These are phyloP conservation scores for Stegostoma tigrinum DNA, from an alignment of 2,113 vertebrate genomes.

Conservation along the genomic window DNA sequence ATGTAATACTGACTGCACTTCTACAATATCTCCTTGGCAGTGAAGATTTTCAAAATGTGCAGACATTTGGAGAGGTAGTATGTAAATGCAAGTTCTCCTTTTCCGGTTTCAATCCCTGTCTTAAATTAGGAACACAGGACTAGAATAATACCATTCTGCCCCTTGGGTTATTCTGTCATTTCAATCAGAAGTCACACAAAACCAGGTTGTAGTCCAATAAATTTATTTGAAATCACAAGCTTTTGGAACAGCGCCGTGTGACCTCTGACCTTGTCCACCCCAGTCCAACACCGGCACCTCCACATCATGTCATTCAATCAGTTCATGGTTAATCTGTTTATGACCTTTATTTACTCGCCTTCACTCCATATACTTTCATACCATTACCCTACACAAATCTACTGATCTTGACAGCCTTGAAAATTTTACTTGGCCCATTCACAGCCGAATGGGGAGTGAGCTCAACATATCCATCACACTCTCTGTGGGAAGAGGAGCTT, in stretches of 20 bases:
- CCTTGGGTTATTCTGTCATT: not conserved
- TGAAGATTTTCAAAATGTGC: not conserved
- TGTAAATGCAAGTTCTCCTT: not conserved
- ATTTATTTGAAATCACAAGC: too few species aligned
- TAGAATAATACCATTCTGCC: not conserved
- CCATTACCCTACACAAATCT: not conserved
- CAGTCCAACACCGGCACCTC: too few species aligned
- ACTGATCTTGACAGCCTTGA: not conserved
- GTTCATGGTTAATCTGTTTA: not conserved
- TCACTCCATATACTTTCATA: not conserved
- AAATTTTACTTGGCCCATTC: not conserved
- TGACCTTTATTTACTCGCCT: not conserved
- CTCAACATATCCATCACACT: not conserved
- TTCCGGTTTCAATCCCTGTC: not conserved
- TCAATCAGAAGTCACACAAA: not conserved
- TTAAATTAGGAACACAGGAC: not conserved
- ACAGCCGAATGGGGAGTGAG: not conserved
- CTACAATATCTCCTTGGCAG: not conserved
- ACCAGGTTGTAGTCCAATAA: too few species aligned
- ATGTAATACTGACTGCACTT: not conserved
- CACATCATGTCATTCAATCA: not conserved
- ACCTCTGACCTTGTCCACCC: too few species aligned
- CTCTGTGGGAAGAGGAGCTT: not conserved
- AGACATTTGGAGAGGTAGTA: not conserved
- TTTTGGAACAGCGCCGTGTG: too few species aligned